A percentile compares a stretch with the other conserved stretches of the same genome.
Evolutionary conservation across 2,113 vertebrate genomes (phyloP).

Genomic region (Taurulus bubalis): DNA sequence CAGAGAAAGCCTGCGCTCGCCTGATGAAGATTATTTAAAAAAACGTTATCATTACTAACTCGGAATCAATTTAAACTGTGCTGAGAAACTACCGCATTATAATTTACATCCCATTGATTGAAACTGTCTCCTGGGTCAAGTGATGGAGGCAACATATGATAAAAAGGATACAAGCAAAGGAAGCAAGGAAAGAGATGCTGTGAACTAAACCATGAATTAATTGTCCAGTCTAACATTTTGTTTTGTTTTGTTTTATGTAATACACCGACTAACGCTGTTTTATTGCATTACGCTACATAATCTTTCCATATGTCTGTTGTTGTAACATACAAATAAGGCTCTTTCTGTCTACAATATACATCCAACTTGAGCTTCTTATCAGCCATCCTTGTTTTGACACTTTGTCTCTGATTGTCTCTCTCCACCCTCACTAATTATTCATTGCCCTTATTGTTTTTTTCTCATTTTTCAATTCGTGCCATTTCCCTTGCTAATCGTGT

Average conservation of each 20-base stretch:
- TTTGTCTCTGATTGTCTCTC: not conserved
- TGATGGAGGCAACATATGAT: not conserved
- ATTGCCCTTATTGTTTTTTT: not conserved
- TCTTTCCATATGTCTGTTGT: not conserved
- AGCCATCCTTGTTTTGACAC: not conserved
- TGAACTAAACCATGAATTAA: not conserved
- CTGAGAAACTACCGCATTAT: slow-evolving; percentile 6
- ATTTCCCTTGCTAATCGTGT: slow-evolving; percentile 1
- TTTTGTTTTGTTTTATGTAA: not conserved
- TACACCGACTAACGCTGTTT: not conserved
- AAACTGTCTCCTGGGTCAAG: not conserved
- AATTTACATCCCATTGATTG: not conserved
- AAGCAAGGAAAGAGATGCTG: not conserved
- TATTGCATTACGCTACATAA: not conserved
- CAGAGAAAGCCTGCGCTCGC: not conserved
- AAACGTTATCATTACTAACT: slow-evolving; percentile 4
- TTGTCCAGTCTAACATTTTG: not conserved
- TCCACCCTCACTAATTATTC: slow-evolving; percentile 4
- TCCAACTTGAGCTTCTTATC: not conserved
- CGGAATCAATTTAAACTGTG: slow-evolving; percentile 16
- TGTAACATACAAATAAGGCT: not conserved
- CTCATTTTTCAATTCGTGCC: not conserved
- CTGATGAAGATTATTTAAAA: not conserved
- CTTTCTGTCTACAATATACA: not conserved
- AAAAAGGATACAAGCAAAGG: not conserved